Percentiles rank a stretch among this genome's conserved stretches.
These are phyloP conservation scores for Drosophila fungiperda DNA, from an alignment of 2,888 invertebrate species.

Conservation along the genomic window DNA sequence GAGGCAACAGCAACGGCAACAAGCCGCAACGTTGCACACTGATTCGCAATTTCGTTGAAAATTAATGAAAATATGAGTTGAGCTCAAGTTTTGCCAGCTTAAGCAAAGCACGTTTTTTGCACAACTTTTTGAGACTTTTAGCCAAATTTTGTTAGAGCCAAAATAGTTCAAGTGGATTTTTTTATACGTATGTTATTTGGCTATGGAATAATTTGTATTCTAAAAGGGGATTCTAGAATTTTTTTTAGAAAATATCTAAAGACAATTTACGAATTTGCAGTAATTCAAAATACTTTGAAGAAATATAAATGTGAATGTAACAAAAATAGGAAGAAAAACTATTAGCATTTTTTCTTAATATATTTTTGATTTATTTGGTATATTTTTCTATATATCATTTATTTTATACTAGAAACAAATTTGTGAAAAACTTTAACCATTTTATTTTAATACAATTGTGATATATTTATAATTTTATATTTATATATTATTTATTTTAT, in stretches of 20 bases:
- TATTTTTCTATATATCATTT: no score
- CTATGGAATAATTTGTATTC: not conserved
- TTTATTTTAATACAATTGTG: not conserved
- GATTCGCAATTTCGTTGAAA: constrained; percentile 16
- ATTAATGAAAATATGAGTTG: constrained; percentile 28
- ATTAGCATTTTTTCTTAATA: not conserved
- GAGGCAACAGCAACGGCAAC: not conserved
- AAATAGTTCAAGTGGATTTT: constrained; percentile 1
- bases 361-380: not conserved
- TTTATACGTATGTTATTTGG: not conserved
- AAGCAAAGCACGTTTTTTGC: not conserved
- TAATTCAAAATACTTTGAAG: no score
- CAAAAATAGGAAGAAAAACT: no score
- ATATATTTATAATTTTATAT: not conserved
- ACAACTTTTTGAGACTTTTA: not conserved
- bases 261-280: not conserved
- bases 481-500: not conserved
- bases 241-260: no score
- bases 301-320: no score
- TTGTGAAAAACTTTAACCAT: no score
- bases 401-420: no score
- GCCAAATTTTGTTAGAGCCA: not conserved
- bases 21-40: constrained; percentile 47
- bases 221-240: no score
- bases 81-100: constrained; percentile 4